Conservation (phyloP, 2,113 vertebrate species). For the Zeus faber region DNA sequence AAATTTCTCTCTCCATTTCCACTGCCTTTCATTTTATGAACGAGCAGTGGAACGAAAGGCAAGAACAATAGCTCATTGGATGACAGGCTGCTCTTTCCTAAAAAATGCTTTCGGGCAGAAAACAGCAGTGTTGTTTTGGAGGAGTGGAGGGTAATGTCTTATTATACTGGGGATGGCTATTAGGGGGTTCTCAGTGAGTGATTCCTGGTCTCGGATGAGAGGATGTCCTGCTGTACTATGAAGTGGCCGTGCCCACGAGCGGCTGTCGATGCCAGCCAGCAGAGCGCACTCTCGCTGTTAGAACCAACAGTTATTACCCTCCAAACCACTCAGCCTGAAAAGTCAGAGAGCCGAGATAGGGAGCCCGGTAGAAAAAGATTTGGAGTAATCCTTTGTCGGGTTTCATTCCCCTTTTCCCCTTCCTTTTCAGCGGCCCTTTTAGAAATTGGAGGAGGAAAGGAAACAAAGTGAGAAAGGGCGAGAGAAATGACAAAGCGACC, state of each 20-base stretch:
- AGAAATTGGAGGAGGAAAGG: no score
- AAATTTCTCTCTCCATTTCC: no score
- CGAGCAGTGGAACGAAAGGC: not conserved
- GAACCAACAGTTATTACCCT: not conserved
- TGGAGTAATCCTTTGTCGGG: not conserved
- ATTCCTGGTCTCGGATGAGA: conserved; percentile 16
- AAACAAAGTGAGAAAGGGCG: not conserved
- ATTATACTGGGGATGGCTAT: conserved; percentile 11
- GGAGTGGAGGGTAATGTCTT: conserved; percentile 20
- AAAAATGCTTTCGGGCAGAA: conserved; percentile 22
- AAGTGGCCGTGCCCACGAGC: conserved; percentile 11
- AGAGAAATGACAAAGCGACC: not conserved
- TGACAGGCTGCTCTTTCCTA: not conserved
- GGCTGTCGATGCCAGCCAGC: not conserved
- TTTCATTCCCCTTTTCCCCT: no score
- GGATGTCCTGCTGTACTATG: conserved; percentile 12
- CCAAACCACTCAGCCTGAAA: not conserved
- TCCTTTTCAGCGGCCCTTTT: no score
- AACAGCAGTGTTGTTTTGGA: not conserved
- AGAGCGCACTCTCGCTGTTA: not conserved
- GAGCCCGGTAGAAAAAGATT: not conserved
- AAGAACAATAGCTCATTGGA: conserved; percentile 14
- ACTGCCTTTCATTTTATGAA: conserved; percentile 3
- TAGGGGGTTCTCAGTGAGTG: conserved; percentile 14
- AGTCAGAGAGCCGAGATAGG: not conserved